Percentiles rank a stretch among this genome's conserved stretches.
These are phyloP conservation scores for Gambusia yucatana DNA, from an alignment of 2,797 vertebrate genomes.

Conservation along the genomic window DNA sequence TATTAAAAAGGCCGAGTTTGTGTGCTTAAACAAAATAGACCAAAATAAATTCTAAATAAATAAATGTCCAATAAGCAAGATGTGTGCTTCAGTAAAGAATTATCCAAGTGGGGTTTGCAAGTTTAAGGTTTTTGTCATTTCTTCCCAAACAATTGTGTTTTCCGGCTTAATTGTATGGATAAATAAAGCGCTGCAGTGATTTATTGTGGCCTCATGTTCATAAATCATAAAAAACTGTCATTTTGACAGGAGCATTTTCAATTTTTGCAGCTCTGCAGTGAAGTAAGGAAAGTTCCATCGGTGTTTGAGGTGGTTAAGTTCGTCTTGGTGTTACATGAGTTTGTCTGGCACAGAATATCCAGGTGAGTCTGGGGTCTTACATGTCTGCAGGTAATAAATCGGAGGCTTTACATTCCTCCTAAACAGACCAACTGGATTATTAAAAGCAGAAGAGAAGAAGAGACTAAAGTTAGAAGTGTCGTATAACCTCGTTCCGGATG, in stretches of 20 bases:
- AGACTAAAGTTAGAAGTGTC: constrained; percentile 74
- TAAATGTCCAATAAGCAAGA: neutral
- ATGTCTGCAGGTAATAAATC: neutral
- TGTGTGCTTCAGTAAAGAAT: neutral
- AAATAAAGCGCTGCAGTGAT: neutral
- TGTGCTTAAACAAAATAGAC: neutral
- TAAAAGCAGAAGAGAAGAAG: constrained; percentile 36
- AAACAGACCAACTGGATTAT: constrained; percentile 64
- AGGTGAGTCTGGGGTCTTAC: neutral
- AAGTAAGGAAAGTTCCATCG: neutral
- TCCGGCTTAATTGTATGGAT: neutral
- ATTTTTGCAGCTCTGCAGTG: neutral
- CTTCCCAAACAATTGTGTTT: neutral
- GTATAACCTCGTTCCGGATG: constrained; percentile 54
- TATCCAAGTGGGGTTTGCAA: neutral
- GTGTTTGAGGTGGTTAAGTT: neutral
- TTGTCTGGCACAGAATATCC: neutral
- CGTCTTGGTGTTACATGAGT: neutral
- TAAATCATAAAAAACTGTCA: neutral
- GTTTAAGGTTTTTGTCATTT: neutral
- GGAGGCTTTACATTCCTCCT: constrained; percentile 41
- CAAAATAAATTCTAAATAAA: neutral
- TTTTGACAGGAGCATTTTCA: neutral
- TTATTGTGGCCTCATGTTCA: neutral
- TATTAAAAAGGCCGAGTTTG: neutral